Evolutionary conservation across 2,797 vertebrate genomes (phyloP), one percentile per base, ranked within the genome.

Genomic region (Syndactyla subalaris): DNA sequence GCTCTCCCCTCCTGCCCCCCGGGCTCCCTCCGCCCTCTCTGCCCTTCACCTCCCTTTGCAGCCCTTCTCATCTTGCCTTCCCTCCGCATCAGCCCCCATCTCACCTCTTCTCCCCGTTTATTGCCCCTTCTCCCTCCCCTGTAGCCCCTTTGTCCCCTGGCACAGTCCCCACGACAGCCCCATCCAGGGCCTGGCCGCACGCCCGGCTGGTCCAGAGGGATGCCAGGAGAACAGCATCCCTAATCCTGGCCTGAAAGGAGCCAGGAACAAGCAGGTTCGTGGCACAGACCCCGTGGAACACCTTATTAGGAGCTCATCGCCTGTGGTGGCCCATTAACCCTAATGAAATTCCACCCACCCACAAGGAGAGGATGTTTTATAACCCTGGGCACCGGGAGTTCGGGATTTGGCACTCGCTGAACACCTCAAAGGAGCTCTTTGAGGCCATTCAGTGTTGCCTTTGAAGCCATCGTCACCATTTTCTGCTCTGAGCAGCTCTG

Each of bases 401-500:
- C 54, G 23, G 67, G n/a, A 48, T 82, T 43, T 71, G 38, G 39
- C 72, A 71, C 74, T 61, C 70, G 10, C 1, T 14, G 24, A 86
- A 45, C 70, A 66, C 22, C 74, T 84, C 70, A 62, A 32, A 73
- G 27, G 39, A 39, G 57, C 43, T 74, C 23, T 52, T 54, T 2
- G 46, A 59, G 43, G 71, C 4, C 5, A 36, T 55, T 65, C 22
- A 3, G 52, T 2, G 9, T 15, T n/a, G 57, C n/a, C 59, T 84
- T 84, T 70, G 78, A 86, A 73, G 83, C 29, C 11, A 13, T 10
- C 0, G 0, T 22, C 2, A 1, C 3, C 0, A 1, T 65, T 55
- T 67, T 70, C 57, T 46, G 52, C 38, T 14, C 49, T 0, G 4
- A 80, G 85, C 45, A 29, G 61, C 75, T 63, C 59, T 52, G 1